Evolutionary conservation across 2,888 invertebrate genomes (phyloP).

Genomic region (Microlaimidae sp.): DNA sequence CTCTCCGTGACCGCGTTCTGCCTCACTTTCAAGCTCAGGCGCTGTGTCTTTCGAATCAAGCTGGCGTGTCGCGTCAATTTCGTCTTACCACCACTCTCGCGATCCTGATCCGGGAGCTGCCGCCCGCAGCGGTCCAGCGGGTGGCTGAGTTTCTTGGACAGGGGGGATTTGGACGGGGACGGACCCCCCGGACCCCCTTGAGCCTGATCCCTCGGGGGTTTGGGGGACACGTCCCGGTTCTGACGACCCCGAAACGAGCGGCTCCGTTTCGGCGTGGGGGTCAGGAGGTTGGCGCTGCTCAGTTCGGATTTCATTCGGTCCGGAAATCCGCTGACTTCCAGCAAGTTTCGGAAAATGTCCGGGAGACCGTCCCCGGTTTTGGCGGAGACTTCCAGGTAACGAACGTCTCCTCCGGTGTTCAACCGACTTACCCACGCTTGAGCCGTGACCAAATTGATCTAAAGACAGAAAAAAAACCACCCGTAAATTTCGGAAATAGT

Average conservation of each 20-base stretch:
- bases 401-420: conserved; percentile 19
- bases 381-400: conserved; percentile 38
- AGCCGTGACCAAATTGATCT: conserved; percentile 31
- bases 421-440: conserved; percentile 29
- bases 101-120: neutral
- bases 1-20: neutral
- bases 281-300: neutral
- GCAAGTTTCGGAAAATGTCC: conserved; percentile 60
- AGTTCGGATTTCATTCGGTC: conserved; percentile 19
- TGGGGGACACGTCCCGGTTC: too few species aligned
- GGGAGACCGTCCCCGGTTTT: conserved; percentile 52
- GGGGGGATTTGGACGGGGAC: neutral
- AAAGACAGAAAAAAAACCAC: too few species aligned
- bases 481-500: too few species aligned
- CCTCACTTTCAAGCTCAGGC: conserved; percentile 3
- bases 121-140: too few species aligned
- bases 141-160: too few species aligned
- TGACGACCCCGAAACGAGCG: neutral
- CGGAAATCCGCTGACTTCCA: conserved; percentile 54
- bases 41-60: conserved; percentile 5
- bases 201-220: too few species aligned
- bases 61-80: conserved; percentile 13
- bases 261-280: neutral
- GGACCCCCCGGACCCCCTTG: too few species aligned
- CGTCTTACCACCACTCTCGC: neutral